These are phyloP conservation scores for Carabus problematicus DNA, from an alignment of 2,888 invertebrate species.

Conservation along the genomic window DNA sequence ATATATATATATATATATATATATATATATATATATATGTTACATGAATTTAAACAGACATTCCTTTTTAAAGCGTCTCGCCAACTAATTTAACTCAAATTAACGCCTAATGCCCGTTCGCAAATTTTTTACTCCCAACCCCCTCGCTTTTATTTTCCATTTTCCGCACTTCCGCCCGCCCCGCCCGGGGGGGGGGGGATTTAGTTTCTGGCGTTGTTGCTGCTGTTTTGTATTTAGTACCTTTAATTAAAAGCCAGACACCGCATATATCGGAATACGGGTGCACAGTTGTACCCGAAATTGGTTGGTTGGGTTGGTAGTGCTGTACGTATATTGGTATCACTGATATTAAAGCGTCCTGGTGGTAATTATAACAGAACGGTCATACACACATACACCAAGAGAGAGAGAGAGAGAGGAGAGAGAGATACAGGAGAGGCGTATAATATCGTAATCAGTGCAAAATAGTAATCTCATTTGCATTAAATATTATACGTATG, in stretches of 20 bases:
- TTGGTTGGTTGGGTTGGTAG: too few species aligned
- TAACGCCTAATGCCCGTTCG: too few species aligned
- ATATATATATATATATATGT: too few species aligned
- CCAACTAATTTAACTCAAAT: too few species aligned
- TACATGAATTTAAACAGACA: too few species aligned
- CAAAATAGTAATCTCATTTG: constrained; percentile 24
- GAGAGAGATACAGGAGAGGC: not conserved
- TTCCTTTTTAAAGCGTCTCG: too few species aligned
- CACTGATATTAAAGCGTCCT: constrained; percentile 27
- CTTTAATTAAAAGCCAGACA: constrained; percentile 23
- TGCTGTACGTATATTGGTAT: constrained; percentile 14
- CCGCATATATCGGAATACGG: not conserved
- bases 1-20: too few species aligned
- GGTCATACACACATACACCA: constrained; percentile 9
- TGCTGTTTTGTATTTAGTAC: constrained; percentile 18
- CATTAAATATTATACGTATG: constrained; percentile 16
- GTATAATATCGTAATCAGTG: constrained; percentile 25
- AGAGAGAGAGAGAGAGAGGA: too few species aligned
- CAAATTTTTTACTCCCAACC: constrained; percentile 7
- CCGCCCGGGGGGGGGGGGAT: too few species aligned
- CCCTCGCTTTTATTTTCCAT: not conserved
- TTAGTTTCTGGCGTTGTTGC: too few species aligned
- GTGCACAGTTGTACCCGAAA: too few species aligned
- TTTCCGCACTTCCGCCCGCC: not conserved
- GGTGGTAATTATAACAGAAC: constrained; percentile 20